Evolutionary conservation across 2,113 vertebrate species (phyloP).

Genomic region (Eurypyga helias): DNA sequence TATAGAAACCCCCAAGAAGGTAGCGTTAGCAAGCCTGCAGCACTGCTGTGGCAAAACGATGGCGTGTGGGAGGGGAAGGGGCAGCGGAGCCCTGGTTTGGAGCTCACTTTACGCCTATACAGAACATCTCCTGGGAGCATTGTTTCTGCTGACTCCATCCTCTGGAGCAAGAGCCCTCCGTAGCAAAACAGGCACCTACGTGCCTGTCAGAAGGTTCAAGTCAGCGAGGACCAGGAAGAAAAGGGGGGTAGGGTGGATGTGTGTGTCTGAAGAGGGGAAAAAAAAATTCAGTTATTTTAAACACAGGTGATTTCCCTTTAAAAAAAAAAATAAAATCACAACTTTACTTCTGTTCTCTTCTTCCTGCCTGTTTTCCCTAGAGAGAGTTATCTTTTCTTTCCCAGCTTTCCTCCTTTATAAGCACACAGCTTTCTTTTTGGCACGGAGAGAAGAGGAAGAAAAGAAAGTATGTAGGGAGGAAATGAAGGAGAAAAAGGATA

Average conservation of each 20-base stretch:
- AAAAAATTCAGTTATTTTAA: not conserved
- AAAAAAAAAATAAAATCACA: not conserved
- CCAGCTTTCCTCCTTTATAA: not conserved
- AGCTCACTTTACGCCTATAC: accelerated
- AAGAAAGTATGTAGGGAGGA: not conserved
- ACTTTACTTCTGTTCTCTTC: not conserved
- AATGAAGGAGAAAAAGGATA: not conserved
- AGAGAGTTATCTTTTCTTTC: not conserved
- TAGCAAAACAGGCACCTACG: not conserved
- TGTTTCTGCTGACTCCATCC: not conserved
- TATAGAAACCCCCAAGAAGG: accelerated
- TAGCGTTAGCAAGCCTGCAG: not conserved
- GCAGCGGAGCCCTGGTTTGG: accelerated
- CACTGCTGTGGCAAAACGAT: accelerated
- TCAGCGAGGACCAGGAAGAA: not conserved
- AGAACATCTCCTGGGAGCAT: not conserved
- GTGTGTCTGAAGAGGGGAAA: not conserved
- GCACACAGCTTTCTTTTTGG: not conserved
- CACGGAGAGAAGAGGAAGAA: not conserved
- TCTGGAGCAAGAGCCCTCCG: not conserved
- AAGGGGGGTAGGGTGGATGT: not conserved
- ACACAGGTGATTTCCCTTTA: not conserved
- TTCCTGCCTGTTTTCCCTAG: not conserved
- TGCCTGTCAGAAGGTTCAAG: not conserved
- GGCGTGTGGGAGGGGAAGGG: not conserved